phyloP scores from a whole-genome alignment of 1,140 invertebrate genomes.

The Streblospio benedicti region DNA sequence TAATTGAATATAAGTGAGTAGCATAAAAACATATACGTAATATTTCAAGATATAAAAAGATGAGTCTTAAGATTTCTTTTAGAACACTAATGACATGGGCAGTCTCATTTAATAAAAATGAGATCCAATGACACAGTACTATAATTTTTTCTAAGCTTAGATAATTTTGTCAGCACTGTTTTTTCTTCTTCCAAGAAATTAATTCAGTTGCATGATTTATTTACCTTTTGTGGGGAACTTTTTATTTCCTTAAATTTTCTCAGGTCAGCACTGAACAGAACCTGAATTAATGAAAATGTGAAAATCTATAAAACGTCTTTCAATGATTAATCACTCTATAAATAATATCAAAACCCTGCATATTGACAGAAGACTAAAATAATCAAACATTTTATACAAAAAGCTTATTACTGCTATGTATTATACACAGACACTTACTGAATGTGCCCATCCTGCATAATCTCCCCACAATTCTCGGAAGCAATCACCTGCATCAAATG shows the following conservation, averaged over 20 bases:
- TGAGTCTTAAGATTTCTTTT: too few relatives aligned
- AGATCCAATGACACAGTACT: too few relatives aligned
- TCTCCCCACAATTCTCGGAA: constrained; percentile 75
- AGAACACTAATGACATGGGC: too few relatives aligned
- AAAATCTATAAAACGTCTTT: not conserved
- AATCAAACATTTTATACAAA: not conserved
- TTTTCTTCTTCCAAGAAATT: too few relatives aligned
- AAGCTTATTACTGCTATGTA: not conserved
- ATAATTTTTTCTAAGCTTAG: too few relatives aligned
- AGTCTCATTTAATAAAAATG: too few relatives aligned
- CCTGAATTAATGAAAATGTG: constrained; percentile 42
- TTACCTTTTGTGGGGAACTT: not conserved
- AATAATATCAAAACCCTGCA: constrained; percentile 17
- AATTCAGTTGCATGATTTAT: too few relatives aligned
- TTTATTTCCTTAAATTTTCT: constrained; percentile 55
- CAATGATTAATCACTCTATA: not conserved
- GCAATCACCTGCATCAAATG: constrained; percentile 56
- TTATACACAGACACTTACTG: constrained; percentile 51
- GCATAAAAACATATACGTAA: too few relatives aligned
- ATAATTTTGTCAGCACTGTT: too few relatives aligned
- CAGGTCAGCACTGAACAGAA: constrained; percentile 67
- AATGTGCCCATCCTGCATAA: constrained; percentile 90
- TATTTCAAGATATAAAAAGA: too few relatives aligned
- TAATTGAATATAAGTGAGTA: too few relatives aligned
- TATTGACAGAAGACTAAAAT: not conserved